Evolutionary conservation across 2,797 vertebrate species (phyloP).

Genomic region (Periophthalmus magnuspinnatus): DNA sequence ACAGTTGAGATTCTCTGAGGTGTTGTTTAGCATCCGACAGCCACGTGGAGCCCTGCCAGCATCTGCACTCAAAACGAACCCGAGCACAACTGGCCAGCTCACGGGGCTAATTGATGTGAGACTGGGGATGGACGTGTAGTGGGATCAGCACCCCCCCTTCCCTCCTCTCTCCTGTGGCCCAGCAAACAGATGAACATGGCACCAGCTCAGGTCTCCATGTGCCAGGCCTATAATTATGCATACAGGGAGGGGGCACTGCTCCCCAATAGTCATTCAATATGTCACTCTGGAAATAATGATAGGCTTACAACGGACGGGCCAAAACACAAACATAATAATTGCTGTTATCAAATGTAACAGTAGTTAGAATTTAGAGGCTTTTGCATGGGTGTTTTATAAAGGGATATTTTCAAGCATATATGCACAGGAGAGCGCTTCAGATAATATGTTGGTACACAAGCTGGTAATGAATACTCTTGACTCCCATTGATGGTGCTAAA

Average conservation of each 20-base stretch:
- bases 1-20: constrained; percentile 32
- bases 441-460: not conserved
- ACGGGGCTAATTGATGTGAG: constrained; percentile 62
- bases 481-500: not conserved
- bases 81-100: constrained; percentile 44
- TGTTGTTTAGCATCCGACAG: constrained; percentile 47
- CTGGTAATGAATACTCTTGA: not conserved
- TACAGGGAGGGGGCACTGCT: constrained; percentile 4
- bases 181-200: constrained; percentile 7
- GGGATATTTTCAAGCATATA: not conserved
- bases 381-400: not conserved
- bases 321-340: constrained; percentile 9
- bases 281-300: constrained; percentile 2
- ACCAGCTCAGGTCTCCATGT: not conserved
- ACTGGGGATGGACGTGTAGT: constrained; percentile 36
- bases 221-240: constrained; percentile 10
- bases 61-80: constrained; percentile 66
- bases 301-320: not conserved
- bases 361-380: not conserved
- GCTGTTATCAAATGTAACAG: constrained; percentile 1
- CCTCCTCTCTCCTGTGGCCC: constrained; percentile 2
- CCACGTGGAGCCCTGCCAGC: constrained; percentile 38
- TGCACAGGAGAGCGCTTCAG: not conserved
- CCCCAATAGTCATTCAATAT: constrained; percentile 3
- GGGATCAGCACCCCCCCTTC: not conserved